A percentile compares a stretch with the other conserved stretches of the same genome.
Evolutionary conservation across 2,113 vertebrate species (phyloP).

Genomic region (Theristicus caerulescens): DNA sequence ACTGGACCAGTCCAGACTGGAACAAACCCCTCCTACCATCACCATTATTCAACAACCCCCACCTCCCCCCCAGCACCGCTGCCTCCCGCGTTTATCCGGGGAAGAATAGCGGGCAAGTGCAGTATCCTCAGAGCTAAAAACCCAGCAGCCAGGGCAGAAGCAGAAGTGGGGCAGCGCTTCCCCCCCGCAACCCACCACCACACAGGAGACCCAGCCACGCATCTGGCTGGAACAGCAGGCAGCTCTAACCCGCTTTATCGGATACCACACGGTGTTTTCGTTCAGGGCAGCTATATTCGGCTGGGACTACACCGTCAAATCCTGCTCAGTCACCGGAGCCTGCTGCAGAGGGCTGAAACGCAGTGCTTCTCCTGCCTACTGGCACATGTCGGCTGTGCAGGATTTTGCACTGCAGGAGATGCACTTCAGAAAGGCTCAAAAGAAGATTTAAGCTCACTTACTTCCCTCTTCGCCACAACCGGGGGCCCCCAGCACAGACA

Average conservation of each 20-base stretch:
- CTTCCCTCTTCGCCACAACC: background rate
- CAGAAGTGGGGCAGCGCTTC: background rate
- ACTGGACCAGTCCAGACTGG: constrained; percentile 77
- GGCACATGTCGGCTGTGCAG: background rate
- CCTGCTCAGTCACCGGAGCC: background rate
- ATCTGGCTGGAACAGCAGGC: background rate
- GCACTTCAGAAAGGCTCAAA: background rate
- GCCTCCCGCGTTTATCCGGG: constrained; percentile 4
- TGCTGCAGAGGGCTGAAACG: background rate
- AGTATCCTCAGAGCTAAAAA: background rate
- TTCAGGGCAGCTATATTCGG: background rate
- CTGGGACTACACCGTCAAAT: background rate
- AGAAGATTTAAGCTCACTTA: background rate
- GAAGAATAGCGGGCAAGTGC: constrained; percentile 30
- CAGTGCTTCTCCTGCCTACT: background rate
- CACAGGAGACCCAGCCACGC: fast-evolving
- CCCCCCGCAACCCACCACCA: background rate
- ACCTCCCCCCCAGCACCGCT: constrained; percentile 5
- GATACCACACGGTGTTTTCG: fast-evolving
- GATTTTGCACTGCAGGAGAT: background rate
- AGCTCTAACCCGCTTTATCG: background rate
- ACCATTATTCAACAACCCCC: constrained; percentile 56
- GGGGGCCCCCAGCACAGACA: background rate
- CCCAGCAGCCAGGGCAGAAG: background rate
- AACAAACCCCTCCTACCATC: constrained; percentile 72